Base-by-base conservation (phyloP, 1,140 invertebrate genomes). In the Himalopsyche phryganea region DNA sequence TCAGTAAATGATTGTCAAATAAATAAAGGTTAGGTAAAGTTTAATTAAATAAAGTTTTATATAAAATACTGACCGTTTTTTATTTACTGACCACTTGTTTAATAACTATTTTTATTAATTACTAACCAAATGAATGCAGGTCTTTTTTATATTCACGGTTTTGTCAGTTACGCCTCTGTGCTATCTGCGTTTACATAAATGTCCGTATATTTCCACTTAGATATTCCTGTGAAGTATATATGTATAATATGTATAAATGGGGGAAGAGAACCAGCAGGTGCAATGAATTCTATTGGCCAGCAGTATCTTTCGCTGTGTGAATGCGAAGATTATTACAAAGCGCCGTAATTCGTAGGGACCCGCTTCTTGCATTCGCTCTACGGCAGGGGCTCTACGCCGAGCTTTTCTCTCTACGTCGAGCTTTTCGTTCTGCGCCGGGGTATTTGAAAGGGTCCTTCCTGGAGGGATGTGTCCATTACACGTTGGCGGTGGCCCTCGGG, bases 191-290 rank as follows among this genome's bases (percentile, higher is more conserved):
- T 28, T 28, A 28, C 23, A 28, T 28, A 28, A 28, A 28, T 9
- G 23, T 28, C 23, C 23, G 19, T 55, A 42, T 55, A 55, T 55
- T 44, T 55, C 15, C 17, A 10, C 38, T 56, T 17, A 40, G 45
- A 56, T 56, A 48, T 56, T 15, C 35, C 10, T 11, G 47, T 48
- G 47, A 42, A 50, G 50, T 50, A 50, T 50, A 17, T 36, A 57
- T 32, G 50, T 28, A 28, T 28, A 28, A 28, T 28, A 28, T 28
- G 23, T 28, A 28, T 3, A 44, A 10, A 11, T n/a, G 49, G 38
- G 53, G 54, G 41, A 49, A 36, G 58, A 40, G 53, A 42, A 38
- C 32, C 62, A 54, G 58, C 62, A 64, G 62, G 62, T 64, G 62
- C 58, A 50, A 44, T 28, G 44, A 41, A 44, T 50, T 58, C 62